A percentile compares a stretch with the other conserved stretches of the same genome.
These are phyloP conservation scores for Anthoscopus minutus DNA, from an alignment of 2,113 vertebrate genomes.

Conservation along the genomic window DNA sequence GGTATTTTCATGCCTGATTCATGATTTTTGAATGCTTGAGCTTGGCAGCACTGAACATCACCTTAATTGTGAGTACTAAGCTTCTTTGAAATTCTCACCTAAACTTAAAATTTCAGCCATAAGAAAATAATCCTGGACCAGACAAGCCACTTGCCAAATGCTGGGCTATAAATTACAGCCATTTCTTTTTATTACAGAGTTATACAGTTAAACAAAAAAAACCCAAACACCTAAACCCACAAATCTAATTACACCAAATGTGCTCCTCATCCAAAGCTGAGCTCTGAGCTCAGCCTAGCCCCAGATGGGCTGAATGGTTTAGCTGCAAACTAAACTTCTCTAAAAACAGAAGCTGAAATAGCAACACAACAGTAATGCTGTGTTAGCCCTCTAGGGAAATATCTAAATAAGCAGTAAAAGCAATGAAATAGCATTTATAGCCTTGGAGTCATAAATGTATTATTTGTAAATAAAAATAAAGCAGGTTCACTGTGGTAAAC, in stretches of 20 bases:
- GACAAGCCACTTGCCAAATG: background rate
- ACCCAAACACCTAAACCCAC: constrained; percentile 51
- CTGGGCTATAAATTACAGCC: constrained; percentile 36
- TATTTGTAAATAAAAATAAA: constrained; percentile 21
- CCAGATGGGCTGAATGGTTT: background rate
- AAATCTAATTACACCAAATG: constrained; percentile 40
- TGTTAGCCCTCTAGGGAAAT: constrained; percentile 8
- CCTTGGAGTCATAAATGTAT: background rate
- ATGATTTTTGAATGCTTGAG: background rate
- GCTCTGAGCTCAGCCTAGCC: background rate
- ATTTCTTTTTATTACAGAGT: constrained; percentile 39
- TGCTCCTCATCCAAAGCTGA: background rate
- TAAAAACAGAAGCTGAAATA: constrained; percentile 12
- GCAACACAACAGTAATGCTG: background rate
- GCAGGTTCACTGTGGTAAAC: background rate
- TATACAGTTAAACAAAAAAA: background rate
- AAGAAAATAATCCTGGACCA: background rate
- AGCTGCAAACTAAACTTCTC: background rate
- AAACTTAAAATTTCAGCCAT: constrained; percentile 32
- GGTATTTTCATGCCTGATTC: background rate
- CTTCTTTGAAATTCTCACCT: constrained; percentile 35
- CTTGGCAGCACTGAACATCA: background rate
- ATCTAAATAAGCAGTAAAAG: constrained; percentile 32
- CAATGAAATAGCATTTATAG: constrained; percentile 21
- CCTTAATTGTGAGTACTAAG: background rate